A percentile compares a stretch with the other conserved stretches of the same genome.
Evolutionary conservation across 92 coral and sea anemone genomes (phyloP).

Genomic region (Actinernus sp.): DNA sequence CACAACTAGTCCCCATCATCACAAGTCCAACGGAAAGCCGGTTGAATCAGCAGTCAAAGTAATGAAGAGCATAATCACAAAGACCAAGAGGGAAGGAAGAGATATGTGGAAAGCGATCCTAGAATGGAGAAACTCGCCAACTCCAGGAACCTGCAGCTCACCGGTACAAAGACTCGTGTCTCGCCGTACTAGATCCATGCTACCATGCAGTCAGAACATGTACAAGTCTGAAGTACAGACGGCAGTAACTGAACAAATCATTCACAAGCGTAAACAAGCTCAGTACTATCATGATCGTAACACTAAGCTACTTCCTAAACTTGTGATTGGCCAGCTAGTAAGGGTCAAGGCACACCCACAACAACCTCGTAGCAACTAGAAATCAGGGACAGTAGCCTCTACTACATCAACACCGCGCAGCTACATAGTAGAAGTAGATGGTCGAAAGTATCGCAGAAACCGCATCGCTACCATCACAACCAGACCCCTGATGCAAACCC

Average conservation of each 20-base stretch:
- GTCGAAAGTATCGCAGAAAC: slow-evolving; percentile 1
- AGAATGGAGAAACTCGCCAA: slow-evolving; percentile 58
- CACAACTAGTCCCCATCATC: slow-evolving; percentile 45
- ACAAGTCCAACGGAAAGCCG: slow-evolving; percentile 43
- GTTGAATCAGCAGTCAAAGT: slow-evolving; percentile 39
- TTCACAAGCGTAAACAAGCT: slow-evolving; percentile 39
- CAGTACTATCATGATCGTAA: slow-evolving; percentile 31
- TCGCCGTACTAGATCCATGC: slow-evolving; percentile 52
- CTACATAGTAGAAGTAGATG: not conserved
- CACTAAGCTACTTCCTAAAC: slow-evolving; percentile 3
- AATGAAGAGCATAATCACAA: slow-evolving; percentile 32
- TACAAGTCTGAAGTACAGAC: slow-evolving; percentile 47
- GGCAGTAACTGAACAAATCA: slow-evolving; percentile 27
- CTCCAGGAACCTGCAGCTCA: slow-evolving; percentile 46
- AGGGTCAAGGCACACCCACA: slow-evolving; percentile 11
- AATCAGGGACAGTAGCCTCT: slow-evolving; percentile 2
- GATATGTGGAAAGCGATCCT: slow-evolving; percentile 65
- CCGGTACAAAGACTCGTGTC: slow-evolving; percentile 64
- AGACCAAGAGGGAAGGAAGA: slow-evolving; percentile 37
- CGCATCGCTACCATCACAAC: too few relatives aligned
- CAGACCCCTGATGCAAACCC: too few relatives aligned
- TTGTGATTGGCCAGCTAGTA: slow-evolving; percentile 4
- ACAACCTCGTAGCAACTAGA: not conserved
- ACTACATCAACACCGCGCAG: slow-evolving; percentile 1
- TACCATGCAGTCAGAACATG: slow-evolving; percentile 70